Base-by-base conservation (phyloP, 2,888 invertebrate species). In the Chrysopilus asiliformis region DNA sequence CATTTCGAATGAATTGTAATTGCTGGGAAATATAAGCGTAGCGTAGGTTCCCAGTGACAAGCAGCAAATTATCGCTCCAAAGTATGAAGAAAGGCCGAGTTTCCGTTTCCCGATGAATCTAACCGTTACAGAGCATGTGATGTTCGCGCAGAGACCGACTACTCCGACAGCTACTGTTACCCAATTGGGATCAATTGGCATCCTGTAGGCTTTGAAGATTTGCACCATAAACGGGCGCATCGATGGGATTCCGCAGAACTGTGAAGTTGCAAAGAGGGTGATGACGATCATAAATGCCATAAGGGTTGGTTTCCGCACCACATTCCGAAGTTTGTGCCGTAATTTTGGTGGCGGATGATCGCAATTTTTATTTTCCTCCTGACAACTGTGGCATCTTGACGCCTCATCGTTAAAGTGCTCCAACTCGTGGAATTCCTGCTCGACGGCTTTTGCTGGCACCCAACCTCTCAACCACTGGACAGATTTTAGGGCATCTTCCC, bases 191-290 rank as follows among this genome's bases (percentile, higher is more conserved):
- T 57, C 53, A 4, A 58, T 43, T n/a, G 55, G 53, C 34, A 56
- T 47, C 4, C 50, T 43, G 38, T 55, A 55, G 22, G 55, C 51
- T 41, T 62, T 65, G 46, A 69, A 70, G 10, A 71, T 51, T 36
- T 70, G 70, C 7, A 72, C 67, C 64, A 71, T 66, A 46, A 70
- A 72, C 0, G 72, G 70, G 36, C 67, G 60, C n/a, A 71, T 58
- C 0, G 69, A 61, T 8, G 58, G 43, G 4, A 68, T 45, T 1
- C 71, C 72, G 34, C 68, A 66, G 53, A 68, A 64, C 5, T 68
- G 66, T 26, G 67, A 58, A 38, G 71, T 68, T 22, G 69, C 56
- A 55, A 72, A 72, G 49, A 68, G 69, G 0, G 65, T 62, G 49
- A 70, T 59, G 2, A 71, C 68, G 10, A 72, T 44, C 5, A 50